These are phyloP conservation scores for Tetraneura akinire DNA, from an alignment of 1,140 invertebrate species.

Conservation along the genomic window DNA sequence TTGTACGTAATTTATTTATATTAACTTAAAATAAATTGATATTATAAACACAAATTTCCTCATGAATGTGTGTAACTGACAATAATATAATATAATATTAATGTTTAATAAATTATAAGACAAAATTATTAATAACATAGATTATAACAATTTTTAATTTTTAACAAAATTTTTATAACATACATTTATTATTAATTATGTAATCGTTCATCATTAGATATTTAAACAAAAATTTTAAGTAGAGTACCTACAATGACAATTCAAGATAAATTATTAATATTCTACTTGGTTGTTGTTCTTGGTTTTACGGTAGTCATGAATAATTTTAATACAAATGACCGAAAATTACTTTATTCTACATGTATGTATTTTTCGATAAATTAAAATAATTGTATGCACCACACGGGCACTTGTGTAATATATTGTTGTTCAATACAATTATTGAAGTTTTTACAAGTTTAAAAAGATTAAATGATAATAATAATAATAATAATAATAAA, in stretches of 20 bases:
- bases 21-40: too few species aligned
- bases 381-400: not conserved
- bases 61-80: too few species aligned
- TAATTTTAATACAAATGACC: not conserved
- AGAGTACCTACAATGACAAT: not conserved
- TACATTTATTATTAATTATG: too few species aligned
- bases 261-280: constrained; percentile 26
- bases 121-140: too few species aligned
- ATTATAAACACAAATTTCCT: too few species aligned
- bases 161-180: too few species aligned
- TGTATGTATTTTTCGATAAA: not conserved
- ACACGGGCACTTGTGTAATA: too few species aligned
- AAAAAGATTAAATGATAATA: not conserved
- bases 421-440: not conserved
- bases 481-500: not conserved
- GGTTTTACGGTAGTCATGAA: not conserved
- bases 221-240: not conserved
- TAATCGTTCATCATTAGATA: too few species aligned
- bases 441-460: constrained; percentile 10
- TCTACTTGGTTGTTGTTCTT: not conserved
- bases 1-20: too few species aligned
- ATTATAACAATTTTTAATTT: too few species aligned
- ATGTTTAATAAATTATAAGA: too few species aligned
- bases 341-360: not conserved
- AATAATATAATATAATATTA: too few species aligned